Percentiles rank a stretch among this genome's conserved stretches.
Conservation (phyloP, 2,113 vertebrate genomes). For the Terrapene triunguis region DNA sequence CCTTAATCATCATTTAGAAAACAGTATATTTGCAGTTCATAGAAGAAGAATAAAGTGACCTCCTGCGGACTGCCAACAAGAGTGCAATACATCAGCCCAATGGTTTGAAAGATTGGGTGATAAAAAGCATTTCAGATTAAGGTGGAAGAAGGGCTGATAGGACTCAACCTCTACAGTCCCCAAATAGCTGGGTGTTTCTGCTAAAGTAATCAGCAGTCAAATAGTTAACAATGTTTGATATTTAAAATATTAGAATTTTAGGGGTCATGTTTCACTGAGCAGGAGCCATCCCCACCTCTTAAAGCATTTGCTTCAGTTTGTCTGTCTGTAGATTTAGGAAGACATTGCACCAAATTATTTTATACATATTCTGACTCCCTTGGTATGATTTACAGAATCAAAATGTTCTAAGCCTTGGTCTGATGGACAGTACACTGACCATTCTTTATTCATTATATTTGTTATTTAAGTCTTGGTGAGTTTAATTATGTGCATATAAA, state of each 20-base stretch:
- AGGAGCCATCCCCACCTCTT: background rate
- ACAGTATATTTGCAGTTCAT: background rate
- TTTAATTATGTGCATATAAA: background rate
- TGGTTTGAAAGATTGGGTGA: background rate
- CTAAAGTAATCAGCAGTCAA: background rate
- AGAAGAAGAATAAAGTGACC: background rate
- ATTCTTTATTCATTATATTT: background rate
- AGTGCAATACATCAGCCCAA: background rate
- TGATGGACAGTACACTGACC: background rate
- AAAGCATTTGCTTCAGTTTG: background rate
- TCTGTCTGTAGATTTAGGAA: background rate
- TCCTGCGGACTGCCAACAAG: background rate
- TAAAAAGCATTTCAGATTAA: background rate
- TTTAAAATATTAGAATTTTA: background rate
- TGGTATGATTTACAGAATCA: background rate
- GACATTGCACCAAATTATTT: background rate
- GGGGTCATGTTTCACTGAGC: background rate
- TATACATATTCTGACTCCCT: background rate
- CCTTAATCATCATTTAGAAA: background rate
- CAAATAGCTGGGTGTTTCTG: background rate
- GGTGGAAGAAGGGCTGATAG: background rate
- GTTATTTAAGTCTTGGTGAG: background rate
- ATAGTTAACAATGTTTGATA: background rate
- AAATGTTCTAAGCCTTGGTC: background rate
- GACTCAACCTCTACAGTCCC: background rate